Conservation (phyloP, 2,113 vertebrate species). For the Mobula birostris region DNA sequence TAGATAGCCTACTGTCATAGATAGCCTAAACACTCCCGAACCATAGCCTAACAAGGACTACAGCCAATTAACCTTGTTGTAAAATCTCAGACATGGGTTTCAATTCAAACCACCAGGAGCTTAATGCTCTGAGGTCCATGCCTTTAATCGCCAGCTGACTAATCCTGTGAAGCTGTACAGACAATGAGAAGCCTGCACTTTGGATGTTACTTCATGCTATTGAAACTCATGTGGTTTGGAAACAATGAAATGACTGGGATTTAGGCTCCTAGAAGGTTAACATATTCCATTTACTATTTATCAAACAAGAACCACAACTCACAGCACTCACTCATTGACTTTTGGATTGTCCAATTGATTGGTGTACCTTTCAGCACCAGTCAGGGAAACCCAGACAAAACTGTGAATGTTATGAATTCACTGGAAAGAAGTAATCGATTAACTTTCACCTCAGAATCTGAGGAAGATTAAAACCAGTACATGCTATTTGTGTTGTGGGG, state of each 20-base stretch:
- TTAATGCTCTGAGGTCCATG: neutral
- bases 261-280: neutral
- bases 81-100: neutral
- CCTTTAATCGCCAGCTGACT: neutral
- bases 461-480: neutral
- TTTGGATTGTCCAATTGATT: neutral
- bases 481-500: neutral
- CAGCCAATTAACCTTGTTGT: neutral
- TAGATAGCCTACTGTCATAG: neutral
- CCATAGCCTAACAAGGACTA: neutral
- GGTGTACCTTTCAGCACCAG: neutral
- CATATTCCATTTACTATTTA: neutral
- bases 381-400: neutral
- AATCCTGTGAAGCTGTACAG: neutral
- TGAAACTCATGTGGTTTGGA: neutral
- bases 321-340: neutral
- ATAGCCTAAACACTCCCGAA: neutral
- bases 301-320: neutral
- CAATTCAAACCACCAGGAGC: neutral
- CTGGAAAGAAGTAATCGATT: neutral
- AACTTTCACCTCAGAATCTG: neutral
- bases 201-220: neutral
- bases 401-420: neutral
- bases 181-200: too few species aligned
- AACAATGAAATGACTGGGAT: neutral